Evolutionary conservation across 2,888 invertebrate species (phyloP).

Genomic region (Cartodere bifasciata): DNA sequence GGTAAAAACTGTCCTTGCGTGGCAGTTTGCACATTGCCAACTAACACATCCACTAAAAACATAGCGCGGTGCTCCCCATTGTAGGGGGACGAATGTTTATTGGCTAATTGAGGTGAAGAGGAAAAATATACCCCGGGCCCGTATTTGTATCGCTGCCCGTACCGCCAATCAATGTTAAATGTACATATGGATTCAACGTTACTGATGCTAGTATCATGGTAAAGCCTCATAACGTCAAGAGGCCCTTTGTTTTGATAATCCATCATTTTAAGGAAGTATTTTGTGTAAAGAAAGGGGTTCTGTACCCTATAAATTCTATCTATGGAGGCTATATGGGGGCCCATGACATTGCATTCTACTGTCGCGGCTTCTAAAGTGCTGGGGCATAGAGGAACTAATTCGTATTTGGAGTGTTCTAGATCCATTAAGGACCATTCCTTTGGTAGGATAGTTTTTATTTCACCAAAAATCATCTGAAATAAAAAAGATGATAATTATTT

Average conservation of each 20-base stretch:
- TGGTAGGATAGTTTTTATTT: background rate
- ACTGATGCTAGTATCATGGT: conserved; percentile 21
- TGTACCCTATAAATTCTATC: conserved; percentile 20
- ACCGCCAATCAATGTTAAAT: conserved; percentile 26
- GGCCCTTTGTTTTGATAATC: conserved; percentile 20
- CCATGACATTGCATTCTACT: conserved; percentile 6
- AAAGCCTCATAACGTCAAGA: conserved; percentile 14
- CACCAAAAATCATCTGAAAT: background rate
- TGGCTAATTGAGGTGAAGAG: conserved; percentile 19
- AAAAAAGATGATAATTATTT: no score
- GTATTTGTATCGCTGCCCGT: conserved; percentile 21
- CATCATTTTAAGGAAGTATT: conserved; percentile 20
- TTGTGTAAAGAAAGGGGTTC: conserved; percentile 22
- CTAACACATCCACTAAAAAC: conserved; percentile 26
- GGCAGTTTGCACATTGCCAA: conserved; percentile 17
- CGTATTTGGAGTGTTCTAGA: conserved; percentile 11
- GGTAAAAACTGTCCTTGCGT: conserved; percentile 19
- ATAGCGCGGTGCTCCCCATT: conserved; percentile 22
- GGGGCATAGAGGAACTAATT: conserved; percentile 10
- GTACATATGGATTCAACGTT: conserved; percentile 22
- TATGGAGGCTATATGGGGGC: conserved; percentile 10
- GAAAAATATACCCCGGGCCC: conserved; percentile 28
- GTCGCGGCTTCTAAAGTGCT: conserved; percentile 11
- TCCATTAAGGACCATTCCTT: conserved; percentile 16
- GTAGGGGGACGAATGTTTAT: conserved; percentile 18